phyloP scores from a whole-genome alignment of 1,140 invertebrate genomes.

The Pollicipes pollicipes region DNA sequence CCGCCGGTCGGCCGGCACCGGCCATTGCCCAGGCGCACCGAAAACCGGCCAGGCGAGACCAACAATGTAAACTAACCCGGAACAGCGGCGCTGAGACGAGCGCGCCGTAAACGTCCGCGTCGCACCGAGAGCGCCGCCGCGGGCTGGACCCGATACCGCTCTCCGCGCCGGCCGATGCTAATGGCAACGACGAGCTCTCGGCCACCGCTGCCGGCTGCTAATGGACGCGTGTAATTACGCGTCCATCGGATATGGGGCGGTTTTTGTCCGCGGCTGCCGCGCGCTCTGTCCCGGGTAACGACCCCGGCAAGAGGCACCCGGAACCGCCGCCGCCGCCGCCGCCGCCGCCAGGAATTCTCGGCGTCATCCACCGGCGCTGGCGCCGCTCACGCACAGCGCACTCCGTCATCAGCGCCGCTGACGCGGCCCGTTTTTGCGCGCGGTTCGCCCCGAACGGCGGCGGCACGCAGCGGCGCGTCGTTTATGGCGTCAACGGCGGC shows the following conservation, averaged over 20 bases:
- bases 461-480: too few relatives aligned
- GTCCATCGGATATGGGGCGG: background rate
- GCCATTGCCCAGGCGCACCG: background rate
- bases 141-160: background rate
- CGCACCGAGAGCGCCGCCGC: too few relatives aligned
- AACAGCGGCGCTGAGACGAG: background rate
- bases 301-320: background rate
- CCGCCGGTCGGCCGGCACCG: too few relatives aligned
- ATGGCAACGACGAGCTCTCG: too few relatives aligned
- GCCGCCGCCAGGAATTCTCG: too few relatives aligned
- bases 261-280: background rate
- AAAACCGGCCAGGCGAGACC: background rate
- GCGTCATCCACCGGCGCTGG: background rate
- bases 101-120: background rate
- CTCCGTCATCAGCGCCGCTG: too few relatives aligned
- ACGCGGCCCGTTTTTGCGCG: background rate
- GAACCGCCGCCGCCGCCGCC: background rate
- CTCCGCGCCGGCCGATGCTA: too few relatives aligned
- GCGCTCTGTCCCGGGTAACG: background rate
- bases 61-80: too few relatives aligned
- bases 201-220: background rate
- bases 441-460: too few relatives aligned
- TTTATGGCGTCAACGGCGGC: too few relatives aligned
- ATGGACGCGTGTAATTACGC: background rate
- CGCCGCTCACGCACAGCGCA: background rate